Base-by-base conservation (phyloP, 2,888 invertebrate genomes). In the Metacarcinus magister region DNA sequence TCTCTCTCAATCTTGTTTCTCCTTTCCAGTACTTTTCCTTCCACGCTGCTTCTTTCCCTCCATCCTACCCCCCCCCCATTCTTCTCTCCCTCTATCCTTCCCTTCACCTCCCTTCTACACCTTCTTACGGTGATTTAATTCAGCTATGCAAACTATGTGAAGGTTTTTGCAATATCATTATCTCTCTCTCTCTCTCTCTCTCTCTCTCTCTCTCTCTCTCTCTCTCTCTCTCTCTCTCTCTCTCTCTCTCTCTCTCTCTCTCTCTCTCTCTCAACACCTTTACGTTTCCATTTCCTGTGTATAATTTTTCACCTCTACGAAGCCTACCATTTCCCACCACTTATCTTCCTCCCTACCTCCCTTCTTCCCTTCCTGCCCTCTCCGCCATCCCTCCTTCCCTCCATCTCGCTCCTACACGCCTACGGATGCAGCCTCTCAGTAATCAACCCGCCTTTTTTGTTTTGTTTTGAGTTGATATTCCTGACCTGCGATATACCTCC, bases 221-320 rank as follows among this genome's bases (percentile, higher is more conserved):
- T 39, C 28, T 91, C 32, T 91, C 91, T 32, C 32, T 91, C 91
- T 32, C 32, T 91, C 91, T 44, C 32, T 91, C 91, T 91, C 32
- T 91, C 91, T 44, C 32, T 91, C 91, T 91, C 91, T 91, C 91
- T 91, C 39, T 5, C 32, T 91, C 28, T 91, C 28, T 39, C 44
- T 39, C 32, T 91, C 32, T 91, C 32, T 43, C 32, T 91, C 32
- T 91, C 32, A 43, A 5, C 16, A 7, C 23, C 60, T 10, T n/a
- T 16, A 19, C n/a, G 5, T 67, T n/a, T 67, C 67, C 7, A 23
- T 67, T n/a, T 67, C n/a, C 67, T 67, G n/a, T 67, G 67, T 67
- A 67, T 67, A 67, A 67, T 67, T 67, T 23, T 67, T 67, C 67
- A 67, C 67, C 67, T n/a, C 23, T 67, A 10, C 19, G n/a, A 23